A percentile compares a stretch with the other conserved stretches of the same genome.
Evolutionary conservation across 2,888 invertebrate genomes (phyloP).

Genomic region (Drosophila bunnanda): DNA sequence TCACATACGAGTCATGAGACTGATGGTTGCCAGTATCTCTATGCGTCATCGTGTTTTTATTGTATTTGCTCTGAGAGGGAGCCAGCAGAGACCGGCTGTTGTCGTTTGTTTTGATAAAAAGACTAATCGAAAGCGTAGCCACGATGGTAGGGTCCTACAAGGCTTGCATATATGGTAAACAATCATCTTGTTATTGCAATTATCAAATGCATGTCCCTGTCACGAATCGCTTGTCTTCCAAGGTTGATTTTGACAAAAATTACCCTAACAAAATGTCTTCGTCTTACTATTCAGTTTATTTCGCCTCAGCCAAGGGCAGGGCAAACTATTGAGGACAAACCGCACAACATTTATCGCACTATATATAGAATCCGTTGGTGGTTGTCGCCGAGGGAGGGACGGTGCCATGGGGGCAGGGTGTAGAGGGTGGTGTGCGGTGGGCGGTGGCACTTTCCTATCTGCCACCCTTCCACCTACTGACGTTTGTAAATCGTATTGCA

Average conservation of each 20-base stretch:
- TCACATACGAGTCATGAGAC: background rate
- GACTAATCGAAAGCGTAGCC: constrained; percentile 1
- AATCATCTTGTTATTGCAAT: constrained; percentile 43
- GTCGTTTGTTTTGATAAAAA: constrained; percentile 29
- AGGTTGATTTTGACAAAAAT: constrained; percentile 17
- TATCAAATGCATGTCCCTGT: constrained; percentile 31
- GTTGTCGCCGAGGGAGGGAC: constrained; percentile 10
- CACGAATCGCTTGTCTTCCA: constrained; percentile 24
- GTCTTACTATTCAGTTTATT: constrained; percentile 19
- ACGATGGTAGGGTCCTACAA: background rate
- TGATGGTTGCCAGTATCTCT: background rate
- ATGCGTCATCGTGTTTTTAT: constrained; percentile 33
- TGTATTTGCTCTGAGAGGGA: background rate
- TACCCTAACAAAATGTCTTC: constrained; percentile 13
- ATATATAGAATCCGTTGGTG: constrained; percentile 34
- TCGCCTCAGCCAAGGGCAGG: constrained; percentile 41
- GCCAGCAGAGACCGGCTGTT: constrained; percentile 8
- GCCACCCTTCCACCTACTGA: constrained; percentile 25
- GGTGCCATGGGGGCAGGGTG: background rate
- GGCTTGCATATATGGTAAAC: background rate
- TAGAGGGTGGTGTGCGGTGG: background rate
- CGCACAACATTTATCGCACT: constrained; percentile 34
- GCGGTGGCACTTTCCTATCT: constrained; percentile 12
- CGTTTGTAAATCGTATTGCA: constrained; percentile 62
- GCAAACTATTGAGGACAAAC: constrained; percentile 43